Conservation (phyloP, 2,113 vertebrate genomes). For the Mustela nigripes region DNA sequence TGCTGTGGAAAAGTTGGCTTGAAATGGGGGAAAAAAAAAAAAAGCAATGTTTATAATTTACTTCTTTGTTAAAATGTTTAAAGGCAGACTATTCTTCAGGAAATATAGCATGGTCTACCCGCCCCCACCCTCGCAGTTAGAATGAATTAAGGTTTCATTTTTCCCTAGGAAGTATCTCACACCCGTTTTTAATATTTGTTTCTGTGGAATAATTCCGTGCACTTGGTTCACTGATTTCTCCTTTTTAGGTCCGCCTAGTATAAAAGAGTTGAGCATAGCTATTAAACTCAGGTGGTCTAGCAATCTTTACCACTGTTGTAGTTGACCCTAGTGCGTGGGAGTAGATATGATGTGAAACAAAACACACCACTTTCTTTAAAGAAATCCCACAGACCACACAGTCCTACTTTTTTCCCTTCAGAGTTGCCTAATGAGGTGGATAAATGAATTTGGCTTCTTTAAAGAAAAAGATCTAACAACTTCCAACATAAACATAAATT, state of each 20-base stretch:
- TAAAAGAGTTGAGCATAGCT: slow-evolving; percentile 3
- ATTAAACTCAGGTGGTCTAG: slow-evolving; percentile 55
- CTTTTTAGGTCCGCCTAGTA: neutral
- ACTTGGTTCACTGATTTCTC: slow-evolving; percentile 25
- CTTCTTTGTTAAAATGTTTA: slow-evolving; percentile 57
- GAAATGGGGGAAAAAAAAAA: neutral
- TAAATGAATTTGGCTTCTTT: slow-evolving; percentile 53
- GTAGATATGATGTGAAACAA: neutral
- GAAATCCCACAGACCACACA: slow-evolving; percentile 45
- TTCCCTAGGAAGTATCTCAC: slow-evolving; percentile 40
- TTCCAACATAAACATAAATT: slow-evolving; percentile 51
- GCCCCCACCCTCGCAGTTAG: neutral
- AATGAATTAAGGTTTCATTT: slow-evolving; percentile 40
- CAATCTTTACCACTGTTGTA: neutral
- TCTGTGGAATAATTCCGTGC: slow-evolving; percentile 62
- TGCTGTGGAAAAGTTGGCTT: neutral
- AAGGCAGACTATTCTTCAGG: slow-evolving; percentile 15
- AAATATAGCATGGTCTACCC: neutral
- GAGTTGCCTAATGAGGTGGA: slow-evolving; percentile 31
- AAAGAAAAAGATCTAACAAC: slow-evolving; percentile 41
- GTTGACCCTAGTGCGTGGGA: neutral
- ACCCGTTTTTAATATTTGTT: slow-evolving; percentile 68
- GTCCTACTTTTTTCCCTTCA: neutral
- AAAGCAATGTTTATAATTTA: slow-evolving; percentile 28
- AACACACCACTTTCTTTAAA: slow-evolving; percentile 59